phyloP scores from a whole-genome alignment of 23 tunicate genomes.

The Aplidium turbinatum region DNA sequence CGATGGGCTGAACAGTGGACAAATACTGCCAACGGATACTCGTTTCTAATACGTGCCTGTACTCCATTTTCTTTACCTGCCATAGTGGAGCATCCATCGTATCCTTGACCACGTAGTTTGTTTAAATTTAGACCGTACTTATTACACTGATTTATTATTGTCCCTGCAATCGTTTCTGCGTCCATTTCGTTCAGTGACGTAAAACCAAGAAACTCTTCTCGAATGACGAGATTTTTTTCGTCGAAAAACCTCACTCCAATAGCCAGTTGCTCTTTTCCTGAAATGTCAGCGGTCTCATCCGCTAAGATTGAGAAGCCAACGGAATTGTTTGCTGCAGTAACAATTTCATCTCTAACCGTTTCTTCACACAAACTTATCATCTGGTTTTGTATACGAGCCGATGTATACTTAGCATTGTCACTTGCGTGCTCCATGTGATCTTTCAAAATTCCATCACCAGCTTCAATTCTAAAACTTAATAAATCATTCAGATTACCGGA shows the following conservation, averaged over 20 bases:
- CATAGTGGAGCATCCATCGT: constrained; percentile 19
- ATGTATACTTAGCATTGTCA: constrained; percentile 15
- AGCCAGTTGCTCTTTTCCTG: constrained; percentile 9
- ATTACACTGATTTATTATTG: constrained; percentile 4
- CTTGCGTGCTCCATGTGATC: constrained; percentile 15
- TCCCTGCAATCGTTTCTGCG: constrained; percentile 5
- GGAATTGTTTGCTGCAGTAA: constrained; percentile 11
- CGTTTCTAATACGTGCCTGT: too few relatives aligned
- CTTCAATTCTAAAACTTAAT: constrained; percentile 18
- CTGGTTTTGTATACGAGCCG: constrained; percentile 4
- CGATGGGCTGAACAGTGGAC: constrained; percentile 19
- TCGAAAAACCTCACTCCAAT: constrained; percentile 6
- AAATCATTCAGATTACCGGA: constrained; percentile 21
- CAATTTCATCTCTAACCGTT: background rate
- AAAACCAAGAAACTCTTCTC: background rate
- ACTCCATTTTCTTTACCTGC: too few relatives aligned
- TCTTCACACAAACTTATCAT: constrained; percentile 4
- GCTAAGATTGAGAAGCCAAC: constrained; percentile 24
- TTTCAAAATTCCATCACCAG: constrained; percentile 13
- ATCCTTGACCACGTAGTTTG: constrained; percentile 26
- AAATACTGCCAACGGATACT: background rate
- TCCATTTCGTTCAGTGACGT: background rate
- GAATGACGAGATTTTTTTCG: background rate
- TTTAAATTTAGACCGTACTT: constrained; percentile 17
- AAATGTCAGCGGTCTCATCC: constrained; percentile 12